phyloP scores from a whole-genome alignment of 92 coral and sea anemone genomes.

The Phenganax stokvisi region DNA sequence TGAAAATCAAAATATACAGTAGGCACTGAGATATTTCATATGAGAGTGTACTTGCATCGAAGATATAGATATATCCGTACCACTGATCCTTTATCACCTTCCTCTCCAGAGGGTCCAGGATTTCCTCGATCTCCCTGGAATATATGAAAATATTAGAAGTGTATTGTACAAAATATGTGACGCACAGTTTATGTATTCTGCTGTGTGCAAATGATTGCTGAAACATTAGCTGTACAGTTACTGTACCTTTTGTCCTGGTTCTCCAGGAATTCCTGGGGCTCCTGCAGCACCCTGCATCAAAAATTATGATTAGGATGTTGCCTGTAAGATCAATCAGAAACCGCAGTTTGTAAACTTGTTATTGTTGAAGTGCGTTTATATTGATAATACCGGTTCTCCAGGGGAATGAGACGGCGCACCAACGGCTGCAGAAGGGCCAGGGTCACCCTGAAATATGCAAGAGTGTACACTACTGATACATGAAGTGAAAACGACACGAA shows the following conservation, averaged over 20 bases:
- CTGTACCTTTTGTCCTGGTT: not conserved
- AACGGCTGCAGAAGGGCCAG: not conserved
- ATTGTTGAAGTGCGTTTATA: not conserved
- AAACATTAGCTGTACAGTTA: not conserved
- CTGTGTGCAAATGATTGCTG: not conserved
- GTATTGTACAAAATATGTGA: not conserved
- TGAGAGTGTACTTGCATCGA: too few relatives aligned
- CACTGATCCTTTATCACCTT: constrained; percentile 20
- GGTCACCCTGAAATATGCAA: not conserved
- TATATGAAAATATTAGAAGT: not conserved
- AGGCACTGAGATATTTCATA: too few relatives aligned
- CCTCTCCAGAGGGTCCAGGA: constrained; percentile 7
- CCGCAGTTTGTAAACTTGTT: not conserved
- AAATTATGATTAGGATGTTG: not conserved
- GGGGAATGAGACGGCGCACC: constrained; percentile 6
- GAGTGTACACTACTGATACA: not conserved
- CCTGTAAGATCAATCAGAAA: too few relatives aligned
- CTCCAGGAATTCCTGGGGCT: constrained; percentile 16
- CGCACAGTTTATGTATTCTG: not conserved
- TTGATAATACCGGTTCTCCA: constrained; percentile 17
- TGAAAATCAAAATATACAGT: not conserved
- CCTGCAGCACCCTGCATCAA: not conserved
- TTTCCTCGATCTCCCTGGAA: not conserved
- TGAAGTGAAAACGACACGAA: not conserved
- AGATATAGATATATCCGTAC: not conserved